Evolutionary conservation across 2,888 invertebrate genomes (phyloP), one percentile per base, ranked within the genome.

Genomic region (Elysia crispata): DNA sequence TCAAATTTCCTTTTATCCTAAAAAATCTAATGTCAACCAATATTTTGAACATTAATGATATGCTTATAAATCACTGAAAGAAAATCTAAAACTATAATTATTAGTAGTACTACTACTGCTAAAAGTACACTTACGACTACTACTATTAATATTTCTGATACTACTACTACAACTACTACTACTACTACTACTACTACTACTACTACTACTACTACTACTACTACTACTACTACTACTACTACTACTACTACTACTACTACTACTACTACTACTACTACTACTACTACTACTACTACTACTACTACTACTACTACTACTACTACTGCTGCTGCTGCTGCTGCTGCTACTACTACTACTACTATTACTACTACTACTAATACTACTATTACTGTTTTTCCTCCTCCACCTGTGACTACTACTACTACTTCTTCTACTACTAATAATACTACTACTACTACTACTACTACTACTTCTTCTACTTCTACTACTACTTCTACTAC

Each of bases 221-320:
- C 72, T 49, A 41, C 49, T 49, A 72, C 41, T 72, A 54, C 57
- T 23, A 54, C 54, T 50, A 73, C 73, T 54, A 54, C 50, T 54
- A 25, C 54, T 73, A 28, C 50, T 66, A 66, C 66, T 66, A 66
- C 66, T 66, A 66, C 66, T 18, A 66, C 18, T 66, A 18, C 66
- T 66, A 66, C 66, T 66, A 66, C 66, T 72, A 20, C 72, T 41
- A 1, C 72, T 72, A 33, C 49, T 72, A 20, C 67, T 67, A 33
- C 72, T 72, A 1, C 72, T 72, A 33, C 72, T 72, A 49, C 72
- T 72, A 33, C 72, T 72, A 49, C 72, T 72, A 50, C 72, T 49
- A 49, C 72, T 72, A 33, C 72, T 72, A 72, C 72, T 49, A 72
- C 72, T 72, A 49, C 72, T 49, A 49, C 72, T 72, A 50, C 72